Base-by-base conservation (phyloP, 2,113 vertebrate species). In the Tautogolabrus adspersus region DNA sequence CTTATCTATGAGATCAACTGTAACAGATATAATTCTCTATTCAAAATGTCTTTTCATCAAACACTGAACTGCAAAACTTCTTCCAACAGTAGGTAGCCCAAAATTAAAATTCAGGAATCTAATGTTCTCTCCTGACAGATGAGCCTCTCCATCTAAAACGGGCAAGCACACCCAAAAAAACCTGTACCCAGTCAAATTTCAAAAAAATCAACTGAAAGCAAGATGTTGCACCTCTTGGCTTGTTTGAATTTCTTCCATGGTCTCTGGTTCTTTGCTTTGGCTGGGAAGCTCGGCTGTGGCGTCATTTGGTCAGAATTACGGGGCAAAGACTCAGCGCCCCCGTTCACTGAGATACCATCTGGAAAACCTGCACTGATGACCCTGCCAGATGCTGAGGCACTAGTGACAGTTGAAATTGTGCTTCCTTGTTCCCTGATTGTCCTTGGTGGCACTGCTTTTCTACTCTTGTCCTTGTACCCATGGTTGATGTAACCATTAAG, bases 401-500 rank as follows among this genome's bases (percentile, higher is more conserved):
- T 47, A 34, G 2, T 3, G 34, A 69, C 37, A 10, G 59, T n/a
- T 26, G 59, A 71, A 68, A n/a, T 54, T 0, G 2, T 10, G 30
- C 34, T 11, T 51, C 30, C 21, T 57, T 54, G 26, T 72, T 56
- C 74, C 22, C 47, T 6, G 12, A 8, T 3, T 5, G 30, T 77
- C 59, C 30, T 51, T 23, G 1, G 15, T 7, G 10, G n/a, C 1
- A 16, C 46, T 13, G 34, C 5, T 71, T 65, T 78, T 12, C 0
- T 38, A 0, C 34, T 52, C n/a, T 40, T 70, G 15, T 10, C 72
- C 44, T 59, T 72, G 54, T 8, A 42, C 38, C 38, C 5, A 18
- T 72, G 64, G 52, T 85, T 60, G 40, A 77, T 37, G 42, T 66
- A 60, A 60, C 81, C 74, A 56, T 88, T 86, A 21, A 80, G 23